Percentiles rank a stretch among this genome's conserved stretches.
Evolutionary conservation across 2,888 invertebrate species (phyloP).

Genomic region (Syrphus vitripennis): DNA sequence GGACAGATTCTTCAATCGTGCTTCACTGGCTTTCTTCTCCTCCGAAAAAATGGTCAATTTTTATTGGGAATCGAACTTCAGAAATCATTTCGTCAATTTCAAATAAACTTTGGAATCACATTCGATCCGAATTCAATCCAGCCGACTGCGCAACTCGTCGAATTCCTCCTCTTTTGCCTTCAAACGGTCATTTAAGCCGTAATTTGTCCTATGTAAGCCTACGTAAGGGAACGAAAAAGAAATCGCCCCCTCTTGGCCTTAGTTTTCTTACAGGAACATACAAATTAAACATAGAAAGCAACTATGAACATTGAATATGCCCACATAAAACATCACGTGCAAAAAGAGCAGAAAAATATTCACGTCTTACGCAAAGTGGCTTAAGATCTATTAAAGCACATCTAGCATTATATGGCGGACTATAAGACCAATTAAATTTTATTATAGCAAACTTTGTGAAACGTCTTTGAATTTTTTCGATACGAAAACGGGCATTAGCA

Average conservation of each 20-base stretch:
- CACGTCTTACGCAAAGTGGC: not conserved
- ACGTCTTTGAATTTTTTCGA: not conserved
- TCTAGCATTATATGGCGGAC: not conserved
- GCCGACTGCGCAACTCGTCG: no score
- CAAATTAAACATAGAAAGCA: not conserved
- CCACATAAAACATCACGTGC: not conserved
- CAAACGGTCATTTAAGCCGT: not conserved
- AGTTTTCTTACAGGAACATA: not conserved
- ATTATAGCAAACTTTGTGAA: not conserved
- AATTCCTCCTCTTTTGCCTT: no score
- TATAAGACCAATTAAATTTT: not conserved
- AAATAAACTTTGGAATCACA: no score
- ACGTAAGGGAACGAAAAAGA: not conserved
- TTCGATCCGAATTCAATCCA: no score
- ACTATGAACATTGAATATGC: not conserved
- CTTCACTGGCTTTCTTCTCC: no score
- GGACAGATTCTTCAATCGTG: no score
- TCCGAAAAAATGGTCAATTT: no score
- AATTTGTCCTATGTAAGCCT: not conserved
- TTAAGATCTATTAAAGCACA: not conserved
- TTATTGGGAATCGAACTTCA: no score
- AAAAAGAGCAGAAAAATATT: not conserved
- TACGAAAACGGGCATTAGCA: not conserved
- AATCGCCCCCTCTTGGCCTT: not conserved
- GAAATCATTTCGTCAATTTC: no score